Evolutionary conservation across 2,113 vertebrate species (phyloP), one percentile per base, ranked within the genome.

Genomic region (Periophthalmodon schlosseri): DNA sequence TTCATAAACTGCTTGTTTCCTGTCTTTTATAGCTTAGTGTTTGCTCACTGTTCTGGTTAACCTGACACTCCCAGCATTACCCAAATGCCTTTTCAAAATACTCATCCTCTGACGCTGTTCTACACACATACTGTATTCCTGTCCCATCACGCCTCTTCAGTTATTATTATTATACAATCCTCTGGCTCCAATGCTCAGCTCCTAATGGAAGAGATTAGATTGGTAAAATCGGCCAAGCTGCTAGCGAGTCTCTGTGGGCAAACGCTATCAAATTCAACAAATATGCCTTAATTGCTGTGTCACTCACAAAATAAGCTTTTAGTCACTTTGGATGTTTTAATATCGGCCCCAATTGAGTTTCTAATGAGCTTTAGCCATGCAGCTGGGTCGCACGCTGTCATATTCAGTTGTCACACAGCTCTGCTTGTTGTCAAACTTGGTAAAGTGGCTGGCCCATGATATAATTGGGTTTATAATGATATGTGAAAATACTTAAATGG

Each of bases 231-330:
- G 73, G 54, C 58, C 18, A 15, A 5, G 21, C 61, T 2, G 20
- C 23, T 33, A 79, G 47, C 36, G 68, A 87, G 80, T 78, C 80
- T 86, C 68, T 39, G 18, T 70, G 52, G 61, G 72, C 70, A 80
- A 81, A 82, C 86, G 80, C 86, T 57, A 82, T 87, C 77, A 80
- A 68, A 82, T 75, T 79, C 65, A 86, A 71, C 81, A 86, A 89
- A 89, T 73, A 69, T 66, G 70, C 64, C 49, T 66, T 89, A 83
- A 90, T 86, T 87, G 74, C 70, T 70, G 69, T 81, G 82, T 79
- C 87, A 80, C 24, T 83, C 66, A 76, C 64, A 84, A 80, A 78
- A 79, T n/a, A 57, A 69, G 80, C 70, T 89, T 82, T 66, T 72
- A 78, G 79, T 84, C 77, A 67, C 69, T 84, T 76, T 57, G 61